These are phyloP conservation scores for Pogonus chalceus DNA, from an alignment of 1,140 invertebrate genomes.

Conservation along the genomic window DNA sequence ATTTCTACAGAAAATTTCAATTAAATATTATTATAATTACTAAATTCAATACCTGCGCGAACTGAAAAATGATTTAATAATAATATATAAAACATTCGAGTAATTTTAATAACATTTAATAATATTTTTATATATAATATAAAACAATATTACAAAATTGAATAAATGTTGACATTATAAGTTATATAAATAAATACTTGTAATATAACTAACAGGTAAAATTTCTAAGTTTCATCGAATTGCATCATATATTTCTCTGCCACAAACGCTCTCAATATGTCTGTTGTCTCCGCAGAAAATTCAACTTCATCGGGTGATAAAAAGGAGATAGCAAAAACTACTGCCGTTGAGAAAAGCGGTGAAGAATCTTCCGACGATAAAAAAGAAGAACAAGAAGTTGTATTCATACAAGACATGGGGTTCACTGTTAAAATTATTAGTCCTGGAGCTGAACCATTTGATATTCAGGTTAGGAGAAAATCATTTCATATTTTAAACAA, in stretches of 20 bases:
- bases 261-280: too few relatives aligned
- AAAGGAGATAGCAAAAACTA: neutral
- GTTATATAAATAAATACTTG: neutral
- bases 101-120: too few relatives aligned
- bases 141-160: too few relatives aligned
- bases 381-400: slow-evolving; percentile 65
- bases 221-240: neutral
- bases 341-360: slow-evolving; percentile 36
- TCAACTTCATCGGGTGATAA: too few relatives aligned
- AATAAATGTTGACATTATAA: neutral
- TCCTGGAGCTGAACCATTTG: slow-evolving; percentile 79
- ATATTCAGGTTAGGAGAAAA: slow-evolving; percentile 72
- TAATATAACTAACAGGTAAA: neutral
- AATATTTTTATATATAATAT: too few relatives aligned
- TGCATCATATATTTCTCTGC: neutral
- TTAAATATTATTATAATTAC: too few relatives aligned
- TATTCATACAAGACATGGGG: slow-evolving; percentile 88
- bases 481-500: too few relatives aligned
- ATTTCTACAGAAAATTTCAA: too few relatives aligned
- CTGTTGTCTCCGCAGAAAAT: too few relatives aligned
- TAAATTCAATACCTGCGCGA: too few relatives aligned
- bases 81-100: too few relatives aligned
- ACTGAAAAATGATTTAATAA: too few relatives aligned
- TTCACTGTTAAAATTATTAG: slow-evolving; percentile 87
- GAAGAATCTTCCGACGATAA: slow-evolving; percentile 48